Evolutionary conservation across 2,113 vertebrate species (phyloP).

Genomic region (Cathartes aura): DNA sequence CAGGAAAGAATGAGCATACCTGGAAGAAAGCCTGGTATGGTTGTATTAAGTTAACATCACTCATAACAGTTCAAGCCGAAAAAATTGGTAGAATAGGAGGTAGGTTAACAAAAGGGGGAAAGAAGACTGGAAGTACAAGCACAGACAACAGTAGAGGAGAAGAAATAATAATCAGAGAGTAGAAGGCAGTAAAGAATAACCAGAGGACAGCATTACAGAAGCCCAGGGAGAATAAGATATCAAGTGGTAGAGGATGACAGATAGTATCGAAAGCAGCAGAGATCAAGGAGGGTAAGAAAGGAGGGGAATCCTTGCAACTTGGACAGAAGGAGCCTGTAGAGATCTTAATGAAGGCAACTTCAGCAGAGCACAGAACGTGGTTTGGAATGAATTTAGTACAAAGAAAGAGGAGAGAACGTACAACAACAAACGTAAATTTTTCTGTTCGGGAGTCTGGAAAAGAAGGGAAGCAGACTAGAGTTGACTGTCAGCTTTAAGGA

Average conservation of each 20-base stretch:
- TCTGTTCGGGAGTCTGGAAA: not conserved
- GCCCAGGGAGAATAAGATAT: not conserved
- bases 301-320: not conserved
- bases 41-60: not conserved
- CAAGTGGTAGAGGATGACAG: not conserved
- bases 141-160: not conserved
- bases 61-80: not conserved
- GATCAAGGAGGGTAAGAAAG: not conserved
- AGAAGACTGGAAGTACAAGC: not conserved
- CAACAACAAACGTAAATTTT: not conserved
- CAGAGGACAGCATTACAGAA: not conserved
- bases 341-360: not conserved
- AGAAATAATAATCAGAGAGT: not conserved
- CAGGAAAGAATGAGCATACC: not conserved
- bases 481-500: not conserved
- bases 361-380: not conserved
- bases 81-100: not conserved
- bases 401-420: not conserved
- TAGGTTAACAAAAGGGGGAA: accelerated
- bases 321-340: not conserved
- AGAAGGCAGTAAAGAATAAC: not conserved
- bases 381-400: not conserved
- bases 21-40: not conserved
- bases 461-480: not conserved
- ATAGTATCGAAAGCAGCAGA: not conserved